Percentiles rank a stretch among this genome's conserved stretches.
phyloP scores from a whole-genome alignment of 2,888 invertebrate species.

The Hyppa rectilinea region DNA sequence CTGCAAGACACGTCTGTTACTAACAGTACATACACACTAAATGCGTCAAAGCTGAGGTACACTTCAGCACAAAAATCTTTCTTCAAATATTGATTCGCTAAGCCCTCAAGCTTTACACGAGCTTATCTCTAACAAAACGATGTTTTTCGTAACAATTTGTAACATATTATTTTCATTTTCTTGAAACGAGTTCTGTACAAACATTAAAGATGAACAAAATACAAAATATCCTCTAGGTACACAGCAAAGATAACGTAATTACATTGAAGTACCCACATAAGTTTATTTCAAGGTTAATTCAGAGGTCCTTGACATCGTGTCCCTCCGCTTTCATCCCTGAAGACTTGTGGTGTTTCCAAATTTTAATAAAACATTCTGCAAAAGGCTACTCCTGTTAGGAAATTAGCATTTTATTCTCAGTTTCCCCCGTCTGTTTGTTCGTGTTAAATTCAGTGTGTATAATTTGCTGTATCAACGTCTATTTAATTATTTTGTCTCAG shows the following conservation, averaged over 20 bases:
- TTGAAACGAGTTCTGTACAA: background rate
- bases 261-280: slow-evolving; percentile 10
- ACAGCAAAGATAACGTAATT: background rate
- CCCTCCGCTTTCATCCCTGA: slow-evolving; percentile 13
- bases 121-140: background rate
- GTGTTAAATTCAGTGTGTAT: slow-evolving; percentile 34
- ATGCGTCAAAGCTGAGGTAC: background rate
- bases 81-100: background rate
- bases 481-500: background rate
- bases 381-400: slow-evolving; percentile 4
- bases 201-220: background rate
- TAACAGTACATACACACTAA: too few relatives aligned
- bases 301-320: slow-evolving; percentile 49
- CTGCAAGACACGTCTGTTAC: background rate
- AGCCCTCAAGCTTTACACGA: too few relatives aligned
- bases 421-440: slow-evolving; percentile 10
- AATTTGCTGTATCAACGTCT: slow-evolving; percentile 14
- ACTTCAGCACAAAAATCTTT: background rate
- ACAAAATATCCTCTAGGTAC: background rate
- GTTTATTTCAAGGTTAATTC: slow-evolving; percentile 36
- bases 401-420: slow-evolving; percentile 49
- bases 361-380: slow-evolving; percentile 53
- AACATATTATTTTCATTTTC: background rate
- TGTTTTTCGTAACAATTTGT: background rate
- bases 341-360: slow-evolving; percentile 48